These are phyloP conservation scores for Gastrophryne carolinensis DNA, from an alignment of 2,797 vertebrate genomes.

Conservation along the genomic window DNA sequence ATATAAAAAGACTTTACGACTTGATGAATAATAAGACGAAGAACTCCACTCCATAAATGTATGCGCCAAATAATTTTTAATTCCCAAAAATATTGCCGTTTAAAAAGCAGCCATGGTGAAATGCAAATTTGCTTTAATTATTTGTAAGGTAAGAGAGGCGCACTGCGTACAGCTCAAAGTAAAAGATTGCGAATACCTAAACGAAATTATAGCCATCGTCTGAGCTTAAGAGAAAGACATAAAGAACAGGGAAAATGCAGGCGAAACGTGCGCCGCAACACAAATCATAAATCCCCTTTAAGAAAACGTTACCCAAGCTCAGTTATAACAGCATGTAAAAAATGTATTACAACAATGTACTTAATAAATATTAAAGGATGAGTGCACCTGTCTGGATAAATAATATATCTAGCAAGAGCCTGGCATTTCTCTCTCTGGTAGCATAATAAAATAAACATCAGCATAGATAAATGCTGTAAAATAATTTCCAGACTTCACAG, in stretches of 20 bases:
- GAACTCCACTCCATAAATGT: background rate
- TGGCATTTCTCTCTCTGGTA: background rate
- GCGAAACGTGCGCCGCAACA: background rate
- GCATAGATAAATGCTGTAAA: no score
- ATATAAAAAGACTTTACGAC: constrained; percentile 1
- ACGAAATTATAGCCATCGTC: constrained; percentile 18
- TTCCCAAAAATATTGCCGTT: constrained; percentile 8
- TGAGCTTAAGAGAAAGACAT: background rate
- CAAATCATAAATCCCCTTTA: constrained; percentile 11
- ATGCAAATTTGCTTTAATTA: constrained; percentile 19
- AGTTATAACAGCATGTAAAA: constrained; percentile 2
- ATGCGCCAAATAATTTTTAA: constrained; percentile 14
- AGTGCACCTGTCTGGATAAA: background rate
- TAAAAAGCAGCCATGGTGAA: background rate
- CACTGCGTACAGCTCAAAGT: background rate
- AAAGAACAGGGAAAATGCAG: background rate
- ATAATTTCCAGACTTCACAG: no score
- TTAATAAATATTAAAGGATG: constrained; percentile 29
- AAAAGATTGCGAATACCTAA: constrained; percentile 14
- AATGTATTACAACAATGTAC: background rate
- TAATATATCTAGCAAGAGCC: background rate
- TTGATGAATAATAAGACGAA: constrained; percentile 9
- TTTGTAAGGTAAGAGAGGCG: background rate
- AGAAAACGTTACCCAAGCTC: background rate
- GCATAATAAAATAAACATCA: background rate